phyloP scores from a whole-genome alignment of 1,140 invertebrate species.

The Probaryconus sp. region DNA sequence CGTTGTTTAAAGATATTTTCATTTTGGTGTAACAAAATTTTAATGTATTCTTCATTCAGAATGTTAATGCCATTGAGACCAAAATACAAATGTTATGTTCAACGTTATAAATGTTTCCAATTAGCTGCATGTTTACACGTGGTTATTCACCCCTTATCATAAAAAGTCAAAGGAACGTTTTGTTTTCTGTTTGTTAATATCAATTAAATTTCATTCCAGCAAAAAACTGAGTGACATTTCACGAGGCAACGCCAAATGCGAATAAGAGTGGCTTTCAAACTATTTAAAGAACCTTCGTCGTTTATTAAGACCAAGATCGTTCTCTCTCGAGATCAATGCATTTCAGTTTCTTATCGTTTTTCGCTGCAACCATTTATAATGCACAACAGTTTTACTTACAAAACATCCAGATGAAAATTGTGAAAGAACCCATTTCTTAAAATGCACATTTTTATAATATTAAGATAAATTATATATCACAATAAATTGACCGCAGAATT shows the following conservation, averaged over 20 bases:
- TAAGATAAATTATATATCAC: too few relatives aligned
- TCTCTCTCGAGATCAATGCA: constrained; percentile 12
- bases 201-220: neutral
- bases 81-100: too few relatives aligned
- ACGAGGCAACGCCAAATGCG: neutral
- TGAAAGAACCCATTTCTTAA: too few relatives aligned
- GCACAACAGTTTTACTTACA: neutral
- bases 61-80: too few relatives aligned
- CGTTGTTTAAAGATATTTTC: too few relatives aligned
- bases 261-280: constrained; percentile 10
- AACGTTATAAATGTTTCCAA: too few relatives aligned
- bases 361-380: constrained; percentile 1
- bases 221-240: constrained; percentile 21
- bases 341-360: constrained; percentile 11
- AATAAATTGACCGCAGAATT: too few relatives aligned
- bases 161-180: constrained; percentile 1
- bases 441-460: too few relatives aligned
- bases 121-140: constrained; percentile 14
- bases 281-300: constrained; percentile 25
- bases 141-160: constrained; percentile 22
- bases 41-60: too few relatives aligned
- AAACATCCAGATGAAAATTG: too few relatives aligned
- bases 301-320: constrained; percentile 43
- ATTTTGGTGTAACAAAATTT: too few relatives aligned
- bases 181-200: neutral